Base-by-base conservation (phyloP, 64 coral and sea anemone species). In the Dendronephthya gigantea region DNA sequence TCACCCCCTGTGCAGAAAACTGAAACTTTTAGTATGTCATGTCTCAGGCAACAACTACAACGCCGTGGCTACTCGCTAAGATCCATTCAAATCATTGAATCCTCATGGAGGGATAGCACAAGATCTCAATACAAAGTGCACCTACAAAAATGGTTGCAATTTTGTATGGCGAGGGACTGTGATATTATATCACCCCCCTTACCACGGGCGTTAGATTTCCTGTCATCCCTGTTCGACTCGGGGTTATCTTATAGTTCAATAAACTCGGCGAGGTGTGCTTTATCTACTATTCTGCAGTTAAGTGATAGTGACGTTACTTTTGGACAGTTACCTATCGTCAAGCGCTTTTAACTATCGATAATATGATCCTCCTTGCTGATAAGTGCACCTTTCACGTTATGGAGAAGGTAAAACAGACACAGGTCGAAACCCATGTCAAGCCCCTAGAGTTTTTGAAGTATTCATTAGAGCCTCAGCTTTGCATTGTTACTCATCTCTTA, bases 251-350 rank as follows among this genome's bases (percentile, higher is more conserved):
- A 47, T 50, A 91, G 90, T 50, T 39, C 90, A 68, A 84, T 91
- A 11, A 91, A 91, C 39, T 87, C 81, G 23, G 85, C 84, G 49
- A 66, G 79, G 83, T 66, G 19, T 7, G 83, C 84, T 70, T 85
- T 91, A 40, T 91, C 84, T 25, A 72, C 79, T 2, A 68, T 91
- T 84, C 49, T 91, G 27, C 90, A 91, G 39, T 40, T 45, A 45
- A 45, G 41, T 45, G 41, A 45, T 11, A 45, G 41, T 45, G 41
- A 45, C 4, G 41, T 45, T 87, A 9, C 40, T 82, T 34, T 35
- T 52, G 29, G 90, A 48, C 90, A 91, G 66, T 83, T 87, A 83
- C 84, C 85, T 33, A 83, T 87, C 72, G 85, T 91, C 36, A 82
- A 37, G 35, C 74, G 79, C 17, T 91, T 0, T 75, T 90, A 56